Evolutionary conservation across 2,888 invertebrate species (phyloP).

Genomic region (Acronicta psi): DNA sequence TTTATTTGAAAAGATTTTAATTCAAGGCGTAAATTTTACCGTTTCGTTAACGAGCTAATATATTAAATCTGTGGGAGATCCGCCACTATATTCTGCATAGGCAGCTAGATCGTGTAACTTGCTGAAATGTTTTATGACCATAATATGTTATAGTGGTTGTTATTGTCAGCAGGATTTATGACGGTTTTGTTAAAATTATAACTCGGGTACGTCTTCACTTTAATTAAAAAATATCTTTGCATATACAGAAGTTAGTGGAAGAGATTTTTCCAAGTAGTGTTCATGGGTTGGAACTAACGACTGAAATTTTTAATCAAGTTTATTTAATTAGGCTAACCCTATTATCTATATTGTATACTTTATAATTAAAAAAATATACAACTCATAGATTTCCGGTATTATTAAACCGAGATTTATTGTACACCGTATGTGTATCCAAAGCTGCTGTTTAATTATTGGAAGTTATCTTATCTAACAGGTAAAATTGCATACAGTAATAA

Average conservation of each 20-base stretch:
- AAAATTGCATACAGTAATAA: conserved; percentile 59
- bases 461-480: conserved; percentile 43
- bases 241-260: background rate
- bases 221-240: background rate
- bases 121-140: conserved; percentile 5
- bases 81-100: background rate
- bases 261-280: background rate
- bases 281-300: background rate
- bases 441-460: conserved; percentile 49
- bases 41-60: conserved; percentile 22
- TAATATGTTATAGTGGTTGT: conserved; percentile 2
- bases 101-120: background rate
- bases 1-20: background rate
- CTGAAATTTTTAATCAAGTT: conserved; percentile 11
- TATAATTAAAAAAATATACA: conserved; percentile 14
- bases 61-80: conserved; percentile 6
- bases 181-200: background rate
- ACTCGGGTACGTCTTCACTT: background rate
- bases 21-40: conserved; percentile 11
- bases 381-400: conserved; percentile 24
- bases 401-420: conserved; percentile 46
- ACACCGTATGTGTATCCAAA: conserved; percentile 18
- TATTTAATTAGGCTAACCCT: conserved; percentile 4
- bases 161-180: background rate
- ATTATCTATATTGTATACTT: conserved; percentile 23